Conservation (phyloP, 1,140 invertebrate species). For the Acromyrmex heyeri region DNA sequence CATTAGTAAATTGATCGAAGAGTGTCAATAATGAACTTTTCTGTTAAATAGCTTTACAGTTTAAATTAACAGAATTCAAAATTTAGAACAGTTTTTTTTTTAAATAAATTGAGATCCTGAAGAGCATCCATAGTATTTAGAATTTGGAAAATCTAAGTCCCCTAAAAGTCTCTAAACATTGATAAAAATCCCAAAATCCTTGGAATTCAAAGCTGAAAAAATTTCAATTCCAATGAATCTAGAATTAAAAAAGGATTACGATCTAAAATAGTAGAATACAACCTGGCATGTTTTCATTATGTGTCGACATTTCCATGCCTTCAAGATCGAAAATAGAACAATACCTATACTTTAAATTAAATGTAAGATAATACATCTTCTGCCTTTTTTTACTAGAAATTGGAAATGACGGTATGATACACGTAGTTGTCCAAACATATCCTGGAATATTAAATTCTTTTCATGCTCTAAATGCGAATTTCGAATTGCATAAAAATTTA, state of each 20-base stretch:
- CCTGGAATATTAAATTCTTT: constrained; percentile 3
- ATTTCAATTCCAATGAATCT: background rate
- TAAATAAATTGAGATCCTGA: background rate
- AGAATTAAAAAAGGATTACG: background rate
- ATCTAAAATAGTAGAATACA: constrained; percentile 1
- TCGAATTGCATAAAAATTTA: background rate
- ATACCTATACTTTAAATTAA: constrained; percentile 29
- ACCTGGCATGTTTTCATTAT: background rate
- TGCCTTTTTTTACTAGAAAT: background rate
- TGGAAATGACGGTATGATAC: background rate
- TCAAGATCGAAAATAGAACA: constrained; percentile 8
- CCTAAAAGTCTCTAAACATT: background rate
- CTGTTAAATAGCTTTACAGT: background rate
- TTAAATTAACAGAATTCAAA: background rate
- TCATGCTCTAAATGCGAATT: background rate
- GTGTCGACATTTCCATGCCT: background rate
- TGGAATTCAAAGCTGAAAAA: background rate
- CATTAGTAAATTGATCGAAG: background rate
- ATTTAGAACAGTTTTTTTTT: background rate
- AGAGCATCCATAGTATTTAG: background rate
- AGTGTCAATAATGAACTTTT: background rate
- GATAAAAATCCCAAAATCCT: background rate
- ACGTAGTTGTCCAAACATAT: constrained; percentile 26
- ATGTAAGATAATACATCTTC: constrained; percentile 13
- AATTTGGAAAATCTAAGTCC: background rate